A percentile compares a stretch with the other conserved stretches of the same genome.
These are phyloP conservation scores for Drosophila guanche DNA, from an alignment of 1,140 invertebrate genomes.

Conservation along the genomic window DNA sequence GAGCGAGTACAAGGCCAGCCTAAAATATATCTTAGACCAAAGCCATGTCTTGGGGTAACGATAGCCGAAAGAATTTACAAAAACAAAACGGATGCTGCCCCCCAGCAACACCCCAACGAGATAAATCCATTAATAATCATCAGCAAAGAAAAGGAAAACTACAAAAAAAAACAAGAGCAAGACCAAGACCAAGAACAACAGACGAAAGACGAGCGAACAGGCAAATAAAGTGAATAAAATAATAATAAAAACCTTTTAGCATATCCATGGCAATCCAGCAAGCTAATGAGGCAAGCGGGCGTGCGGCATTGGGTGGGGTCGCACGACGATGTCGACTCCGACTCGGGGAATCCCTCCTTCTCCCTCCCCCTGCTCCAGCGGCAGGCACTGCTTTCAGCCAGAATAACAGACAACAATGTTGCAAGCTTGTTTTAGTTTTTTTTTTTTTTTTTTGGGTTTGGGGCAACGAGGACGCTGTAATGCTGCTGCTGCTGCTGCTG, in stretches of 20 bases:
- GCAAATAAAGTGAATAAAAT: conserved; percentile 43
- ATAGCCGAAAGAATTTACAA: conserved; percentile 20
- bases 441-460: conserved; percentile 22
- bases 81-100: background rate
- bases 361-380: background rate
- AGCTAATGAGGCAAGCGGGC: conserved; percentile 51
- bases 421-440: conserved; percentile 46
- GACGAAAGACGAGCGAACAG: background rate
- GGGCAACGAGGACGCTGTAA: background rate
- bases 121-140: conserved; percentile 48
- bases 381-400: conserved; percentile 4
- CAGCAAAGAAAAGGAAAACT: conserved; percentile 3
- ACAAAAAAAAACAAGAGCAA: background rate
- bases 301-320: conserved; percentile 14
- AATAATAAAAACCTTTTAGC: conserved; percentile 56
- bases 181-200: background rate
- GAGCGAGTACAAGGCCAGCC: background rate
- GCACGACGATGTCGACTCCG: background rate
- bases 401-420: conserved; percentile 51
- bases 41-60: conserved; percentile 5
- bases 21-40: too few relatives aligned
- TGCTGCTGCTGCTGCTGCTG: conserved; percentile 4
- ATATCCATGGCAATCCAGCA: conserved; percentile 39
- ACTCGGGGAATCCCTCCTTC: background rate
- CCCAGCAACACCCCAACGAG: background rate